Base-by-base conservation (phyloP, 1,140 invertebrate species). In the Meloidogyne hapla region DNA sequence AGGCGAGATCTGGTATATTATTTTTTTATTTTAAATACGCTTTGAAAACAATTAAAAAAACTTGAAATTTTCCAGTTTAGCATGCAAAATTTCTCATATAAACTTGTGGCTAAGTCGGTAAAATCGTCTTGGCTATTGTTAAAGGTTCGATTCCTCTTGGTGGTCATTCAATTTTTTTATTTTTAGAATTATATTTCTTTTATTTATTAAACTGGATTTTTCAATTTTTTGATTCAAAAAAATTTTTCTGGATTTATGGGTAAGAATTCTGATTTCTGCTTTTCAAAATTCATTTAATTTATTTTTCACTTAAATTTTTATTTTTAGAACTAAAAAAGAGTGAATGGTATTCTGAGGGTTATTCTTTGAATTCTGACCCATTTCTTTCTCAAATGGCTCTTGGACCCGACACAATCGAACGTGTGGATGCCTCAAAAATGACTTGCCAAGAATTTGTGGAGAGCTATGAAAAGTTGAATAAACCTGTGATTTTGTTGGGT, bases 261-360 rank as follows among this genome's bases (percentile, higher is more conserved):
- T 33, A 8, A 69, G 21, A n/a, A 64, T 69, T 18, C n/a, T n/a
- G n/a, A n/a, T n/a, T n/a, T n/a, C n/a, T n/a, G n/a, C n/a, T n/a
- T 10, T n/a, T 61, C 4, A 70, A 45, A 48, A 13, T 42, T 13
- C 4, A 62, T 13, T 70, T 42, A 1, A n/a, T 10, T 3, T 40
- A 23, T 69, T 25, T 21, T 72, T 28, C 9, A 4, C 21, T 5
- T 15, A 74, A 25, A 9, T 12, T 71, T 18, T 76, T 18, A 62
- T 26, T 74, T 82, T 15, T 1, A 81, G 80, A 81, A 74, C 75
- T 81, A 21, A 82, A 66, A 61, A 79, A 81, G 33, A 77, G 18
- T 63, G 80, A 81, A n/a, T 81, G 80, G 80, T 15, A 83, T n/a
- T 48, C 81, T 18, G 18, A 48, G 5, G 77, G 76, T 56, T 79